Evolutionary conservation across 2,113 vertebrate species (phyloP), one percentile per base, ranked within the genome.

Genomic region (Pseudolaguvia tuberculata): DNA sequence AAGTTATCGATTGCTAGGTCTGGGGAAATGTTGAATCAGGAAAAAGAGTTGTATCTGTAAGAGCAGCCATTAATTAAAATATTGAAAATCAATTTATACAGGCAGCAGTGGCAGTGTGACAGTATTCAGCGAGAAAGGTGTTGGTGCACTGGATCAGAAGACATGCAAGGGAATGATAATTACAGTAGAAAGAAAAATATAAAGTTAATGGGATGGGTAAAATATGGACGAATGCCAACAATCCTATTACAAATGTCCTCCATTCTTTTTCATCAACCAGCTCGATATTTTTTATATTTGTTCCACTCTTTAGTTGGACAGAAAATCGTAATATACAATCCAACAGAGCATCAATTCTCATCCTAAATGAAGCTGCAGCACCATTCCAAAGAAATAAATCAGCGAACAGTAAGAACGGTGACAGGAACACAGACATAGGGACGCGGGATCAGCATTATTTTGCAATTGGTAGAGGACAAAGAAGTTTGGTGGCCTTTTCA

Each of bases 71-170:
- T 88, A 85, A 85, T 84, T 62, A 76, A 53, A 79, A 78, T 80
- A 89, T 85, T 58, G 83, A 82, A 85, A 89, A 90, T 90, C 87
- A 83, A 89, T 89, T 86, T 86, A 88, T 84, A 88, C 84, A 82
- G 70, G 17, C 65, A 42, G 66, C 15, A 75, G 39, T 39, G 77
- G 78, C 29, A 56, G 74, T 50, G 68, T 75, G 78, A 73, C 80
- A 81, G 81, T 72, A 80, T 71, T 74, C 80, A 85, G 83, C 73
- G 75, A 78, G 80, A 79, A 81, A 84, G 79, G 84, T 82, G 81
- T 73, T 23, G 42, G 61, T 55, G 31, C 39, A 42, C 72, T 23
- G 18, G 31, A 39, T 10, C 59, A 17, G 14, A 31, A 25, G 10
- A 29, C 57, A 47, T 39, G 23, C 31, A 55, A 50, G 39, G 8